These are phyloP conservation scores for Bufo gargarizans DNA, from an alignment of 2,113 vertebrate genomes.

Conservation along the genomic window DNA sequence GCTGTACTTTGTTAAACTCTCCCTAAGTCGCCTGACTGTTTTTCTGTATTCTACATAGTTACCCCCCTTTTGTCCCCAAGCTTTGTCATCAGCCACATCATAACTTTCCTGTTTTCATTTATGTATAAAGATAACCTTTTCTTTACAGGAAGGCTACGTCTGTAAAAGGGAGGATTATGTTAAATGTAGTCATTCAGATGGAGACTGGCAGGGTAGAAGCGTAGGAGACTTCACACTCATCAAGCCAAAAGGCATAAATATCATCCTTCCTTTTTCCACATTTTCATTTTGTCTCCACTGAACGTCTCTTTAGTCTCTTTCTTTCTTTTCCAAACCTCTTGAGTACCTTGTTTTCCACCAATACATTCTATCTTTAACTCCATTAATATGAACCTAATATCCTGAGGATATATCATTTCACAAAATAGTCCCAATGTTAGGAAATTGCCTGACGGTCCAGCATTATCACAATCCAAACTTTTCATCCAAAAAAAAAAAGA, in stretches of 20 bases:
- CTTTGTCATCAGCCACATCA: slow-evolving; percentile 19
- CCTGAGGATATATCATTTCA: not conserved
- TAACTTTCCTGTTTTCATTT: slow-evolving; percentile 21
- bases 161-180: slow-evolving; percentile 21
- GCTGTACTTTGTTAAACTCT: not conserved
- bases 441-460: not conserved
- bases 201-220: slow-evolving; percentile 31
- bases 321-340: not conserved
- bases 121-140: slow-evolving; percentile 3
- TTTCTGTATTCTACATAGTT: not conserved
- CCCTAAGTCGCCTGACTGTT: not conserved
- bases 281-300: slow-evolving; percentile 1
- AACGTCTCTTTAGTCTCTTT: not conserved
- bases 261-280: slow-evolving; percentile 25
- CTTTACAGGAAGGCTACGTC: slow-evolving; percentile 14
- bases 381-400: not conserved
- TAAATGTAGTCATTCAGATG: slow-evolving; percentile 7
- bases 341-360: not conserved
- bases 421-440: not conserved
- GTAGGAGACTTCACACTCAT: slow-evolving; percentile 21
- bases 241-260: slow-evolving; percentile 40
- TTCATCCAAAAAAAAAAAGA: not conserved
- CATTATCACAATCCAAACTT: not conserved
- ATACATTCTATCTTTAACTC: not conserved
- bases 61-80: not conserved